Percentiles rank a stretch among this genome's conserved stretches.
These are phyloP conservation scores for Polia nebulosa DNA, from an alignment of 2,888 invertebrate genomes.

Conservation along the genomic window DNA sequence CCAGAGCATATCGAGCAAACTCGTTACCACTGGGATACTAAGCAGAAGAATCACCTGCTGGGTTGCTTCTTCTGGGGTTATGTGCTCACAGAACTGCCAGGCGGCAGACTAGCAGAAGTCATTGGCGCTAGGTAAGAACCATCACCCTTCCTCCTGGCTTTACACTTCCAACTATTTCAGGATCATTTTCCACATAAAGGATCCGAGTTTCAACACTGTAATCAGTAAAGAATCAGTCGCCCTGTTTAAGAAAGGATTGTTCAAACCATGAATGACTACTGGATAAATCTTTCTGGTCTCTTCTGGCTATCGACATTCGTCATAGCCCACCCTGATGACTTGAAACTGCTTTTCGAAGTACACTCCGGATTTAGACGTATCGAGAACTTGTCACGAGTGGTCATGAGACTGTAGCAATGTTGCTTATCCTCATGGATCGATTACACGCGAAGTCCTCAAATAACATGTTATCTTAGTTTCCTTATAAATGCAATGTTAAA, in stretches of 20 bases:
- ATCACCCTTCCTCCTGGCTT: neutral
- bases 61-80: slow-evolving; percentile 98
- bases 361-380: neutral
- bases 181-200: neutral
- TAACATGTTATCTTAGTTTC: slow-evolving; percentile 43
- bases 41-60: slow-evolving; percentile 95
- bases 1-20: slow-evolving; percentile 87
- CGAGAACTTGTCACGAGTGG: neutral
- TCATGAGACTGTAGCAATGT: slow-evolving; percentile 4
- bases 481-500: slow-evolving; percentile 31
- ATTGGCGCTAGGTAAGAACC: slow-evolving; percentile 93
- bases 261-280: neutral
- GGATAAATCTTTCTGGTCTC: neutral
- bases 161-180: neutral
- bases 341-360: neutral
- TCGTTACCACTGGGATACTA: slow-evolving; percentile 94
- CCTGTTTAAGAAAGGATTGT: neutral
- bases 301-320: too few relatives aligned
- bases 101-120: slow-evolving; percentile 95
- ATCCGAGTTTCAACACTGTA: neutral
- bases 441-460: slow-evolving; percentile 28
- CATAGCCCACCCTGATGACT: neutral
- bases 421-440: slow-evolving; percentile 33
- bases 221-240: neutral
- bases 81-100: slow-evolving; percentile 96